These are phyloP conservation scores for Polia nebulosa DNA, from an alignment of 2,888 invertebrate species.

Conservation along the genomic window DNA sequence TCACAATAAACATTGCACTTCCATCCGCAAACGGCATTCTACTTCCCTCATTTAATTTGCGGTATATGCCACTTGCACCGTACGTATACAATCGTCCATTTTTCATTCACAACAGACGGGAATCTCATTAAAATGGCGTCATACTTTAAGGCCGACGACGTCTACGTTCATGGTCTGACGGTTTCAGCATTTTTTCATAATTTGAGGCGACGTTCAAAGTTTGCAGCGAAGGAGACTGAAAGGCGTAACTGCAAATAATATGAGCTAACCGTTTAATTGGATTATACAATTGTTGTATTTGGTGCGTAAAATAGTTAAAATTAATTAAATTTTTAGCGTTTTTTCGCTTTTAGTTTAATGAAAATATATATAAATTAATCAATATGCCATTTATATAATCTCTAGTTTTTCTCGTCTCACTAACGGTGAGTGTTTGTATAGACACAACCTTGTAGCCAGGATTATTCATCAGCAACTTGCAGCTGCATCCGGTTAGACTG, in stretches of 20 bases:
- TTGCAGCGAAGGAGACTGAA: not conserved
- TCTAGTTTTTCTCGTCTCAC: too few species aligned
- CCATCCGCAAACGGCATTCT: slow-evolving; percentile 10
- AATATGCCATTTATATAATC: too few species aligned
- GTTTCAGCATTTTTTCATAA: slow-evolving; percentile 23
- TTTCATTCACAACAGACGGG: slow-evolving; percentile 43
- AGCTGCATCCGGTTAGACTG: too few species aligned
- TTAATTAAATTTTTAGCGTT: too few species aligned
- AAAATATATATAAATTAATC: too few species aligned
- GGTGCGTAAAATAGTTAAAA: not conserved
- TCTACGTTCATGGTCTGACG: slow-evolving; percentile 39
- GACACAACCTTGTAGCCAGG: too few species aligned
- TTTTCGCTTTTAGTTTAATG: too few species aligned
- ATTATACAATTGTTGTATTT: not conserved
- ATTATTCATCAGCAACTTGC: too few species aligned
- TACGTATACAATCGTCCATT: slow-evolving; percentile 4
- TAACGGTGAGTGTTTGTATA: too few species aligned
- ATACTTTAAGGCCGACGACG: slow-evolving; percentile 16
- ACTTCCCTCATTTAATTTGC: slow-evolving; percentile 35
- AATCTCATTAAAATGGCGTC: slow-evolving; percentile 58
- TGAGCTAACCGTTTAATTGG: slow-evolving; percentile 7
- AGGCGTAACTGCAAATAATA: not conserved
- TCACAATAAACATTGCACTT: slow-evolving; percentile 12
- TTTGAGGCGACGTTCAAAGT: slow-evolving; percentile 22
- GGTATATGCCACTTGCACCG: not conserved